These are phyloP conservation scores for Julus scanicus DNA, from an alignment of 2,888 invertebrate genomes.

Conservation along the genomic window DNA sequence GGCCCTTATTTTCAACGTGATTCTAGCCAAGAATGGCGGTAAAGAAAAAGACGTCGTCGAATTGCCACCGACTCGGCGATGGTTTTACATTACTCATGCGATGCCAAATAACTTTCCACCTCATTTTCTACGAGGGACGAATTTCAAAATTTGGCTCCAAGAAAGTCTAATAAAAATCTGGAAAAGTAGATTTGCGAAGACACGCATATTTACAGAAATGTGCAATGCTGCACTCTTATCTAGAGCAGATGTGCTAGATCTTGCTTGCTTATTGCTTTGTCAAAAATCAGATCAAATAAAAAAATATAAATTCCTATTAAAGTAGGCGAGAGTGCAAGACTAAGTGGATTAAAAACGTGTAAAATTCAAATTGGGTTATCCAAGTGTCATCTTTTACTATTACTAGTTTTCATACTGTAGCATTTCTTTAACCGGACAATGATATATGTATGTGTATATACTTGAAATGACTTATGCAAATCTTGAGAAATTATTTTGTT, in stretches of 20 bases:
- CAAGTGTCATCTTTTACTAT: too few species aligned
- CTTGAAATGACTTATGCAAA: too few species aligned
- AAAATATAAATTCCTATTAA: neutral
- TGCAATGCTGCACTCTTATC: neutral
- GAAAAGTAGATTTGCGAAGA: neutral
- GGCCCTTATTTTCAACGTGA: constrained; percentile 32
- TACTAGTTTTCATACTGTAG: too few species aligned
- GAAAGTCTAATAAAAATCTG: constrained; percentile 4
- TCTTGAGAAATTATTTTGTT: too few species aligned
- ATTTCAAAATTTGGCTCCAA: neutral
- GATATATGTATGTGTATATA: too few species aligned
- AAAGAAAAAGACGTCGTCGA: neutral
- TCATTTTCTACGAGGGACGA: constrained; percentile 42
- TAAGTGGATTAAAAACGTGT: neutral
- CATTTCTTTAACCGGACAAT: too few species aligned
- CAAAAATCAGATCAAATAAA: neutral
- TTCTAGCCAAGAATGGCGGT: constrained; percentile 21
- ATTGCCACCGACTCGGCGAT: neutral
- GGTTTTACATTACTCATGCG: constrained; percentile 27
- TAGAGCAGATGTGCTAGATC: neutral
- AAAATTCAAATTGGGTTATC: neutral
- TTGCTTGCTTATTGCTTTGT: neutral
- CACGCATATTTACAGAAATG: neutral
- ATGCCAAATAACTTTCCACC: constrained; percentile 39
- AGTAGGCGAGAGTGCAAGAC: neutral